Evolutionary conservation across 2,113 vertebrate species (phyloP), one percentile per base, ranked within the genome.

Genomic region (Poecile atricapillus): DNA sequence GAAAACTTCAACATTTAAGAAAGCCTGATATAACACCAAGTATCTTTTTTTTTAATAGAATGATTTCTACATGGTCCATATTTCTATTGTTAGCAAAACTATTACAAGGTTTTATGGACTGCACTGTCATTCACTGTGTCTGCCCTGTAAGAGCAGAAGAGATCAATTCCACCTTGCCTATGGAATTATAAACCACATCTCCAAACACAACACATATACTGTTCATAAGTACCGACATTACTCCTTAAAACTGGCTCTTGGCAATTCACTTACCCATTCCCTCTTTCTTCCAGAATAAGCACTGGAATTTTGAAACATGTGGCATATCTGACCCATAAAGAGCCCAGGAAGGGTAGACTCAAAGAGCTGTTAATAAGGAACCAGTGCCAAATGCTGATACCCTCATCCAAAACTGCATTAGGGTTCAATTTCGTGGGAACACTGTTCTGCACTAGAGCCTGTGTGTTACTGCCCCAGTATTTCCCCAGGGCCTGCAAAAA

Each of bases 181-280:
- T 3, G 28, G 56, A 89, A 78, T 50, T 76, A 58, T 2, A 75
- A 89, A 37, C 14, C 56, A 15, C 24, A 30, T 21, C 46, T 60
- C 76, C 33, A 43, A 77, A 25, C 33, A 55, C 30, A 64, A 30
- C 22, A 49, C 28, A 24, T 9, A 9, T 1, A 31, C 10, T 87
- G 33, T 17, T 77, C 31, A 2, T 2, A 74, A 89, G 30, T 7
- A 89, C 24, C 0, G 0, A 47, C 3, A 4, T 15, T 25, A 58
- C 12, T 59, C 30, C 62, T 83, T 28, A 55, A 75, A 83, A 59
- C 49, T 30, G 69, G 23, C 25, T 60, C 49, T 63, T 64, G 44
- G 27, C 39, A 87, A 25, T 15, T 33, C 44, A 31, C 21, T 87
- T n/a, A 30, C 4, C 7, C 39, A 46, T 35, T 81, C 43, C 43